phyloP scores from a whole-genome alignment of 2,888 invertebrate species.

The Drosophila neotestacea region DNA sequence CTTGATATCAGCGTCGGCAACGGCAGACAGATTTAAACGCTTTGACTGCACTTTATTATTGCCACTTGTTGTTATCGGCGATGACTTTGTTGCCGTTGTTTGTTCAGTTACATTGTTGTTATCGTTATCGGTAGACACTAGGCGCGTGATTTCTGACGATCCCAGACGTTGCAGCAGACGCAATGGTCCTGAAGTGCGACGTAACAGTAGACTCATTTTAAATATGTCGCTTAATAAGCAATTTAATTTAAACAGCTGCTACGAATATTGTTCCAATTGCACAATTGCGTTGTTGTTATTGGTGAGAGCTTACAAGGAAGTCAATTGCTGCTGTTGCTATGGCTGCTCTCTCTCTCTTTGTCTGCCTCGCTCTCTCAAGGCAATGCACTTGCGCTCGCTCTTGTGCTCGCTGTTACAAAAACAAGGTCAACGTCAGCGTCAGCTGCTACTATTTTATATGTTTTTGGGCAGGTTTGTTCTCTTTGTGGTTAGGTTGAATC shows the following conservation, averaged over 20 bases:
- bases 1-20: slow-evolving; percentile 87
- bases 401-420: slow-evolving; percentile 48
- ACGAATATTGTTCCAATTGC: slow-evolving; percentile 53
- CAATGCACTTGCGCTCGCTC: slow-evolving; percentile 57
- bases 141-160: slow-evolving; percentile 59
- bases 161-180: slow-evolving; percentile 63
- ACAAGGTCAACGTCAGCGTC: slow-evolving; percentile 61
- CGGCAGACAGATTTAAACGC: slow-evolving; percentile 39
- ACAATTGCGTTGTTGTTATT: slow-evolving; percentile 43
- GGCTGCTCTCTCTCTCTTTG: slow-evolving; percentile 27
- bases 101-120: slow-evolving; percentile 44
- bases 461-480: slow-evolving; percentile 34
- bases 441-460: slow-evolving; percentile 45
- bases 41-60: slow-evolving; percentile 25
- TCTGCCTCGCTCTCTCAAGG: slow-evolving; percentile 22
- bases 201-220: slow-evolving; percentile 63
- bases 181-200: slow-evolving; percentile 73
- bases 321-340: slow-evolving; percentile 53
- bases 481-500: slow-evolving; percentile 66
- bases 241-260: slow-evolving; percentile 33
- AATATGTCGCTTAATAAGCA: slow-evolving; percentile 18
- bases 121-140: slow-evolving; percentile 50
- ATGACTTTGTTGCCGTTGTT: slow-evolving; percentile 56
- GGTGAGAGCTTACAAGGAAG: slow-evolving; percentile 46
- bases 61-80: slow-evolving; percentile 78